phyloP scores from a whole-genome alignment of 2,113 vertebrate genomes.

The Equus quagga region DNA sequence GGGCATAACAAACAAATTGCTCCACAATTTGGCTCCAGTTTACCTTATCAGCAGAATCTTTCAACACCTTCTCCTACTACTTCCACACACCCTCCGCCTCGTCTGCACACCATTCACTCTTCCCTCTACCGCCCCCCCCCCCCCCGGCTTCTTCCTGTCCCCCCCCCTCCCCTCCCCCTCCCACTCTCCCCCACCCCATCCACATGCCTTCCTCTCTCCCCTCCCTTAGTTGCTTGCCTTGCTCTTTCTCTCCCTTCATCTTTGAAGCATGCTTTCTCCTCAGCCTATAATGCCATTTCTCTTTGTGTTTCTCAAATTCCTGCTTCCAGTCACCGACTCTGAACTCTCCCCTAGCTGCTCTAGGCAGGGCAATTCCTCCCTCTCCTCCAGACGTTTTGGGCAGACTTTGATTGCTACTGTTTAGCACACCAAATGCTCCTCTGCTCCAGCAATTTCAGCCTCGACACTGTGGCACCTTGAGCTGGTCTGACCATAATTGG shows the following conservation, averaged over 20 bases:
- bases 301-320: neutral
- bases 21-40: neutral
- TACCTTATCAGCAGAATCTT: neutral
- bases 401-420: neutral
- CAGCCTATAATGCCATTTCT: neutral
- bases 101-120: rapidly evolving
- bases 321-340: neutral
- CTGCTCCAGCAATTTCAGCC: neutral
- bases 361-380: no score
- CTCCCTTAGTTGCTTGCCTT: no score
- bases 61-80: neutral
- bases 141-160: no score
- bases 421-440: neutral
- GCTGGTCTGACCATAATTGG: neutral
- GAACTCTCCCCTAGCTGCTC: rapidly evolving
- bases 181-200: neutral
- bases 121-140: no score
- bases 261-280: neutral
- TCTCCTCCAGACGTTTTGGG: neutral
- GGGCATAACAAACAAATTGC: no score
- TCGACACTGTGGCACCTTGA: neutral
- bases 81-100: rapidly evolving
- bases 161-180: rapidly evolving
- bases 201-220: neutral
- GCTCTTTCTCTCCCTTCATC: neutral